Base-by-base conservation (phyloP, 2,888 invertebrate species). In the Agonopterix alstromeriana region DNA sequence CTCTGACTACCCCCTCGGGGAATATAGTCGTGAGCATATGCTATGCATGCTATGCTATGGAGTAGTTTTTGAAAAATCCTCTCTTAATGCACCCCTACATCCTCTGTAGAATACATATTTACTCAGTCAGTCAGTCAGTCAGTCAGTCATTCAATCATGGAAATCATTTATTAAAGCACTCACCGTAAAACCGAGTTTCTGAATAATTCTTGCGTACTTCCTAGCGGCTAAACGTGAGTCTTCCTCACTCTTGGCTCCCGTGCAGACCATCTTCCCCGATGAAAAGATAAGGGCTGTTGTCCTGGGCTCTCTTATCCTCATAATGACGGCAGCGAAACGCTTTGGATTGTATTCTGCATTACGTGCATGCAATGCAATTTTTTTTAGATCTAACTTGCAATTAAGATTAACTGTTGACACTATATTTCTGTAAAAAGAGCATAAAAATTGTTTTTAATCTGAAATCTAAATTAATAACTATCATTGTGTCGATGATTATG, bases 331-430 rank as follows among this genome's bases (percentile, higher is more conserved):
- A 46, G 98, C 98, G 90, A 99, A 99, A 69, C 99, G 94, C 83
- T 99, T 99, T 8, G 99, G 99, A 81, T 99, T 99, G 75, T 99
- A 99, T 82, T 99, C 99, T 1, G 99, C 99, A 89, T 99, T 99
- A 76, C 99, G 93, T 0, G 99, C 98, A 77, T 98, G 98, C 2
- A 99, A 87, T 0, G 99, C 98, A 63, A 99, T 99, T 84, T 96
- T 97, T 73, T 99, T 98, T 53, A 99, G 89, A 73, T 99, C 98
- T 58, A 99, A 85, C 82, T 97, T 97, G 77, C 98, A 98, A 65
- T 94, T 96, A 47, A 99, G 87, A 80, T 98, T 99, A 0, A 99
- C 98, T 4, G 99, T 99, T 44, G 98, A 98, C 0, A 99, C 99
- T 68, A 99, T 99, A 73, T 99, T 99, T 74, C 97, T 97, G 81